Percentiles rank a stretch among this genome's conserved stretches.
phyloP scores from a whole-genome alignment of 1,140 invertebrate species.

The Neodiprion pinetum region DNA sequence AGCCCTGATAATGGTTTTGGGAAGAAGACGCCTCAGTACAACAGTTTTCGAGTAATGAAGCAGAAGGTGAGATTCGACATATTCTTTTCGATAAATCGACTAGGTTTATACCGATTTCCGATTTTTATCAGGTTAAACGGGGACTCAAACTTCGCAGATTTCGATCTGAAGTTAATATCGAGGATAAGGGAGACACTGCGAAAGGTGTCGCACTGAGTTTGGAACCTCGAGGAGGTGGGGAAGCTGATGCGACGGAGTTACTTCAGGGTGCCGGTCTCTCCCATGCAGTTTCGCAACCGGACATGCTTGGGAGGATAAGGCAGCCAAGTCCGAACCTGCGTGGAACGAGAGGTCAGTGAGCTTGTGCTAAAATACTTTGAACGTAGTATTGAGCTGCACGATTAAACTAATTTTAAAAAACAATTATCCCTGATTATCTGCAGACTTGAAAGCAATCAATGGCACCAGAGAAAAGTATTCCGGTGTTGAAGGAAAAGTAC shows the following conservation, averaged over 20 bases:
- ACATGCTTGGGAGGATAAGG: conserved; percentile 49
- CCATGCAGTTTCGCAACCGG: conserved; percentile 59
- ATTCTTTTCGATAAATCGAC: conserved; percentile 8
- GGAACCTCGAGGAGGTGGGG: conserved; percentile 53
- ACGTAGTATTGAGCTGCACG: not conserved
- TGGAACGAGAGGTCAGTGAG: conserved; percentile 40
- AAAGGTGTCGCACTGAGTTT: conserved; percentile 50
- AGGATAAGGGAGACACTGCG: conserved; percentile 47
- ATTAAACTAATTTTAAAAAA: not conserved
- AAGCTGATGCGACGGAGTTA: conserved; percentile 56
- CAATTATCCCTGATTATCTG: conserved; percentile 11
- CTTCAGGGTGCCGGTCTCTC: conserved; percentile 49
- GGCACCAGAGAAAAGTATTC: conserved; percentile 51
- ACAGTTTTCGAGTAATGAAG: conserved; percentile 55
- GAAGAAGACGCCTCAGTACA: conserved; percentile 51
- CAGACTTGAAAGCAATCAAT: conserved; percentile 48
- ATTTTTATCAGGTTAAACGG: conserved; percentile 50
- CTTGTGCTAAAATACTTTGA: not conserved
- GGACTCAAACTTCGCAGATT: conserved; percentile 56
- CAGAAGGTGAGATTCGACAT: conserved; percentile 44
- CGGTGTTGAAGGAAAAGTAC: conserved; percentile 55
- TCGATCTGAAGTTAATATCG: conserved; percentile 59
- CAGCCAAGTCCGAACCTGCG: conserved; percentile 45
- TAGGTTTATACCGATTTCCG: not conserved
- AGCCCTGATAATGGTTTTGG: conserved; percentile 50